These are phyloP conservation scores for Dendrolimus punctatus DNA, from an alignment of 1,140 invertebrate genomes.

Conservation along the genomic window DNA sequence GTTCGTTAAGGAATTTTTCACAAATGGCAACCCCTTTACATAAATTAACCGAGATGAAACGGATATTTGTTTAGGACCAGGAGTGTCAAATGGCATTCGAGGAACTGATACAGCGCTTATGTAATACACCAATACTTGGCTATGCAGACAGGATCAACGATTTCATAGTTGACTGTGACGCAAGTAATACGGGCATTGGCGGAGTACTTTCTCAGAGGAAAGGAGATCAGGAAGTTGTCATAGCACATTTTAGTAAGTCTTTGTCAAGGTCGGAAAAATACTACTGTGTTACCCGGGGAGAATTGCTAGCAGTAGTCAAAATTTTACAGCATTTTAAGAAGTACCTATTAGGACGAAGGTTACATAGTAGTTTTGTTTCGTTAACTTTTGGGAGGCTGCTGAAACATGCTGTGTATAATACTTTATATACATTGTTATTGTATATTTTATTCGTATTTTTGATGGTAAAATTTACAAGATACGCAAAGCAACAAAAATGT, in stretches of 20 bases:
- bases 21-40: conserved; percentile 22
- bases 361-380: no score
- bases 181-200: conserved; percentile 8
- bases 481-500: no score
- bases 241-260: conserved; percentile 14
- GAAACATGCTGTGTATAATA: no score
- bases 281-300: conserved; percentile 15
- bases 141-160: conserved; percentile 5
- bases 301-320: no score
- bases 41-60: conserved; percentile 26
- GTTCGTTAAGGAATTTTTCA: conserved; percentile 35
- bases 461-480: no score
- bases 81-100: conserved; percentile 8
- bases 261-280: conserved; percentile 14
- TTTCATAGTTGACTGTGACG: conserved; percentile 16
- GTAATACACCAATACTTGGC: conserved; percentile 11
- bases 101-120: conserved; percentile 7
- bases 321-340: no score
- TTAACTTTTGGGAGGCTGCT: no score
- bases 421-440: no score
- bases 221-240: conserved; percentile 7
- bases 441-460: no score
- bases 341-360: no score
- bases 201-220: conserved; percentile 11
- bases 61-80: conserved; percentile 9